Evolutionary conservation across 2,113 vertebrate genomes (phyloP).

Genomic region (Ginglymostoma cirratum): DNA sequence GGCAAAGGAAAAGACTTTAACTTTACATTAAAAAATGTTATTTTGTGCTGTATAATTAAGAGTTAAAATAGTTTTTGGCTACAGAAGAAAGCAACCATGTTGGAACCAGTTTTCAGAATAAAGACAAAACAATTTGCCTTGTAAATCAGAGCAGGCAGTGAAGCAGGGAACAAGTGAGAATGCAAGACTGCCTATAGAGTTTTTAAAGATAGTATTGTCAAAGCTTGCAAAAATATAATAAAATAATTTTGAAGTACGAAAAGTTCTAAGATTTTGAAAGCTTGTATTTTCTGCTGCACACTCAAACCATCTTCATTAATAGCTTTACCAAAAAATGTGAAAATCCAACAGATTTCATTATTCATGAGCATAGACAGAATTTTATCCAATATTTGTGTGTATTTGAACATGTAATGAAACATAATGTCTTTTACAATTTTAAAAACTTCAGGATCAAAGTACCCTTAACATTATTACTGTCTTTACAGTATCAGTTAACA

Average conservation of each 20-base stretch:
- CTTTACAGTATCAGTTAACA: neutral
- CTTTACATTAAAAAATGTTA: neutral
- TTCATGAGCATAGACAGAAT: neutral
- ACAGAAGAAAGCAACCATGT: neutral
- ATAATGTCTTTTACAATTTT: neutral
- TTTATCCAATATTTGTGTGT: neutral
- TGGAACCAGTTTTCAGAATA: neutral
- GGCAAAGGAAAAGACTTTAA: neutral
- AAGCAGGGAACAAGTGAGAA: neutral
- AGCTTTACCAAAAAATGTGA: neutral
- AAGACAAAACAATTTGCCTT: neutral
- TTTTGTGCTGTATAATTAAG: neutral
- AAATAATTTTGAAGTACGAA: neutral
- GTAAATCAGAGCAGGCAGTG: neutral
- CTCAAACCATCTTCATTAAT: neutral
- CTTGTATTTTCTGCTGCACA: neutral
- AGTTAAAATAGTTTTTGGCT: neutral
- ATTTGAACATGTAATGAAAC: neutral
- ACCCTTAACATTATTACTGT: neutral
- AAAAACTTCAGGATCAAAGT: neutral
- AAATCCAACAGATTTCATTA: neutral
- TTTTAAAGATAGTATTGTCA: neutral
- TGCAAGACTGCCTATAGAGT: neutral
- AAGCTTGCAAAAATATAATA: neutral
- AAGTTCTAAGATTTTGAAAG: neutral